Percentiles rank a stretch among this genome's conserved stretches.
phyloP scores from a whole-genome alignment of 37 sponge, comb jelly and placozoan genomes.

The Mnemiopsis leidyi region DNA sequence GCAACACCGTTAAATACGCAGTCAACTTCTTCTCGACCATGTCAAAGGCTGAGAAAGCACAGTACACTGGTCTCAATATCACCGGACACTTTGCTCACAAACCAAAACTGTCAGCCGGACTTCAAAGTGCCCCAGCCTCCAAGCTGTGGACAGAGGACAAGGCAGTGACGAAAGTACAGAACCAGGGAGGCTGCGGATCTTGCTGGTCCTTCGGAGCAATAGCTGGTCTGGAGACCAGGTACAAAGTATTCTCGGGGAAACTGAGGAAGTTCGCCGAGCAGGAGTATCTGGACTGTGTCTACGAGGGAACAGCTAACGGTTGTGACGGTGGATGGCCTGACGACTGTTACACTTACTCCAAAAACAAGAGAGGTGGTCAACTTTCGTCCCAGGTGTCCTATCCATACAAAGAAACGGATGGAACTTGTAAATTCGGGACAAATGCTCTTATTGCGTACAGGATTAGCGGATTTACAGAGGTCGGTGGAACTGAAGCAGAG shows the following conservation, averaged over 20 bases:
- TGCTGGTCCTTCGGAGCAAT: conserved; percentile 23
- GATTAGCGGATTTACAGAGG: neutral
- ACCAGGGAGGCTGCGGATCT: conserved; percentile 16
- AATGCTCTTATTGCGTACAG: neutral
- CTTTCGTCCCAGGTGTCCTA: neutral
- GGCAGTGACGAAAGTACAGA: neutral
- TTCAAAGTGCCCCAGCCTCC: neutral
- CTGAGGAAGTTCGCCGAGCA: conserved; percentile 23
- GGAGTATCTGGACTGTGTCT: conserved; percentile 33
- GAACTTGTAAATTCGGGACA: neutral
- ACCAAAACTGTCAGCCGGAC: neutral
- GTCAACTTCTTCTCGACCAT: conserved; percentile 9
- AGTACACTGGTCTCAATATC: neutral
- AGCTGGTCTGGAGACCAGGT: conserved; percentile 28
- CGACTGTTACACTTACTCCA: neutral
- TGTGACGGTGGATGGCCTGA: conserved; percentile 6
- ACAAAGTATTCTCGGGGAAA: neutral
- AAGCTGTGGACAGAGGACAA: neutral
- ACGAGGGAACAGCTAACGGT: neutral
- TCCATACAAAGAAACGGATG: neutral
- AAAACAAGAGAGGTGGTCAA: neutral
- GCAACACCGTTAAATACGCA: neutral
- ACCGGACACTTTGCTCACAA: neutral
- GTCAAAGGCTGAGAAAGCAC: neutral
- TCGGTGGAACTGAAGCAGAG: neutral